Base-by-base conservation (phyloP, 2,113 vertebrate species). In the Megaleporinus macrocephalus region DNA sequence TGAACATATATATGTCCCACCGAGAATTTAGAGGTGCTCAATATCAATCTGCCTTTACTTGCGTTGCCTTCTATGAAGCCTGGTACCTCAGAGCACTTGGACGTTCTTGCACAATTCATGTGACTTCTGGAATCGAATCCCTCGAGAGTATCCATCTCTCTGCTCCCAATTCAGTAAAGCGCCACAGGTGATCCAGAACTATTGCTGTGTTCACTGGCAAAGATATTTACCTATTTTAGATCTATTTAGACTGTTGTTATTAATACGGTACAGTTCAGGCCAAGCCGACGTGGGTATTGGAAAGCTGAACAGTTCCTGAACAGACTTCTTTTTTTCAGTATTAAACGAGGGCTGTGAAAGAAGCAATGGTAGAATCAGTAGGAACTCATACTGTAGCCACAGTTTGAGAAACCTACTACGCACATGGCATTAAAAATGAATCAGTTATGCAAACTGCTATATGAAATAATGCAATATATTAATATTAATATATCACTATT, bases 261-360 rank as follows among this genome's bases (percentile, higher is more conserved):
- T 47, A 24, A 9, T 49, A 13, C 30, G 33, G 12, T 51, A 49
- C 26, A 49, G 16, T 41, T 47, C 33, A 20, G 57, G n/a, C 36
- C 33, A 70, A 70, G 36, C 33, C 66, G 14, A 20, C n/a, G 36
- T 66, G 33, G 1, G 33, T 70, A 44, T n/a, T 41, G 16, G 33
- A 68, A 22, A 33, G 26, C 65, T 41, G n/a, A n/a, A 11, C n/a
- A 1, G 33, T 70, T 24, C n/a, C n/a, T n/a, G n/a, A n/a, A n/a
- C n/a, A 70, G 22, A 44, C 36, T 70, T 70, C 22, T 22, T 24
- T 44, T 44, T 70, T 70, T 70, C 65, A 41, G 65, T 69, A 69
- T 69, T 69, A 69, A 29, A 33, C 6, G 20, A 22, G 57, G 10
- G 57, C 57, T 61, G n/a, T 61, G 57, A 61, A 61, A 61, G 9